Evolutionary conservation across 2,113 vertebrate genomes (phyloP).

Genomic region (Cyanistes caeruleus): DNA sequence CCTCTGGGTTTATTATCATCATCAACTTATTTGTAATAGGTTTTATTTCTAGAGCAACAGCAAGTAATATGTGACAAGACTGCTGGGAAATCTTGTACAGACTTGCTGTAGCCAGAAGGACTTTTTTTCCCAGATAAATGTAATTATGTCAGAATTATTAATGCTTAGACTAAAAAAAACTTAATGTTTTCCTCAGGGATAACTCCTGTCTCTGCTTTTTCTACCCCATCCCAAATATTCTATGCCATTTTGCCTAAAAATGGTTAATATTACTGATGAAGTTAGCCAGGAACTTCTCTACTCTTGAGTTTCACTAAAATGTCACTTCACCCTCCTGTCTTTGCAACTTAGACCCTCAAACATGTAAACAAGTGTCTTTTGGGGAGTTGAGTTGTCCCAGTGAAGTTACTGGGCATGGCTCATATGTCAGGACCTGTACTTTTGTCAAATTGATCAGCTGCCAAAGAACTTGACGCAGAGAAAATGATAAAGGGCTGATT

Average conservation of each 20-base stretch:
- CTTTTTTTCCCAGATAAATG: neutral
- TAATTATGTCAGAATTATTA: neutral
- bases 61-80: neutral
- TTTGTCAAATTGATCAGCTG: neutral
- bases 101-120: neutral
- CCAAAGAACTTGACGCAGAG: neutral
- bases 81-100: neutral
- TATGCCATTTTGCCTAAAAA: neutral
- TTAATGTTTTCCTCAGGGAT: neutral
- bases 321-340: neutral
- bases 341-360: neutral
- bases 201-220: neutral
- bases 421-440: neutral
- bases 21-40: neutral
- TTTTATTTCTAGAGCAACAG: slow-evolving; percentile 8
- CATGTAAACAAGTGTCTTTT: neutral
- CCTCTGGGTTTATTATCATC: neutral
- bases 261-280: neutral
- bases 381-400: neutral
- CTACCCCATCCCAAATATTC: neutral
- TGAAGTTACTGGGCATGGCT: neutral
- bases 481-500: neutral
- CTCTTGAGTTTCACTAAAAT: neutral
- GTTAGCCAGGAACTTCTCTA: neutral
- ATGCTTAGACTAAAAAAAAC: neutral